Conservation (phyloP, 2,888 invertebrate species). For the Melinaea menophilus region DNA sequence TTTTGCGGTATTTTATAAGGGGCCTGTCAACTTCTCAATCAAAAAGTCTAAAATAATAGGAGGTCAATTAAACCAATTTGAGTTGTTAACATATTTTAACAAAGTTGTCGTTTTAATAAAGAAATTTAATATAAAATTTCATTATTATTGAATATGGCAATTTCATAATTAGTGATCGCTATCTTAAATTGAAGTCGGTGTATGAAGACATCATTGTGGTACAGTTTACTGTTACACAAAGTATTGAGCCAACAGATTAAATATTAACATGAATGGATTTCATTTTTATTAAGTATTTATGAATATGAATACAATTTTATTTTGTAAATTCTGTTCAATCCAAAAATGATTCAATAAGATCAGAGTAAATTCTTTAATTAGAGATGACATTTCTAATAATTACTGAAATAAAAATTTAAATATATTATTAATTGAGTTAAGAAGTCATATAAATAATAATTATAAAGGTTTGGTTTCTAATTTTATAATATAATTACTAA, state of each 20-base stretch:
- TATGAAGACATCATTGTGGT: conserved; percentile 37
- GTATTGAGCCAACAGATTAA: conserved; percentile 10
- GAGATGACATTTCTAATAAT: too few species aligned
- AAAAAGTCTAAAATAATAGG: conserved; percentile 43
- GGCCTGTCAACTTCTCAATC: conserved; percentile 43
- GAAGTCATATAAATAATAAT: too few species aligned
- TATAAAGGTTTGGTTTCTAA: too few species aligned
- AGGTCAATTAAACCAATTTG: conserved; percentile 50
- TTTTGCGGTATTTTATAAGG: conserved; percentile 22
- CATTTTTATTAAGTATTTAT: neutral
- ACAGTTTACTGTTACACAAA: conserved; percentile 17
- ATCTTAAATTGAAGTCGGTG: conserved; percentile 56
- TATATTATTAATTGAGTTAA: too few species aligned
- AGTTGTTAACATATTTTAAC: conserved; percentile 41
- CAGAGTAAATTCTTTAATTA: too few species aligned
- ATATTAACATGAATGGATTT: conserved; percentile 3
- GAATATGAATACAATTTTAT: too few species aligned
- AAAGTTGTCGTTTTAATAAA: conserved; percentile 40
- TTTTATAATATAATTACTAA: too few species aligned
- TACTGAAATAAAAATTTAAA: too few species aligned
- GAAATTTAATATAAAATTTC: conserved; percentile 39
- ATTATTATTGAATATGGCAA: conserved; percentile 36
- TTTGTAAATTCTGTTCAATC: too few species aligned
- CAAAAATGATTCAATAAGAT: too few species aligned
- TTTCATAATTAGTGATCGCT: conserved; percentile 50